phyloP scores from a whole-genome alignment of 2,888 invertebrate genomes.

The Nephrotoma appendiculata region DNA sequence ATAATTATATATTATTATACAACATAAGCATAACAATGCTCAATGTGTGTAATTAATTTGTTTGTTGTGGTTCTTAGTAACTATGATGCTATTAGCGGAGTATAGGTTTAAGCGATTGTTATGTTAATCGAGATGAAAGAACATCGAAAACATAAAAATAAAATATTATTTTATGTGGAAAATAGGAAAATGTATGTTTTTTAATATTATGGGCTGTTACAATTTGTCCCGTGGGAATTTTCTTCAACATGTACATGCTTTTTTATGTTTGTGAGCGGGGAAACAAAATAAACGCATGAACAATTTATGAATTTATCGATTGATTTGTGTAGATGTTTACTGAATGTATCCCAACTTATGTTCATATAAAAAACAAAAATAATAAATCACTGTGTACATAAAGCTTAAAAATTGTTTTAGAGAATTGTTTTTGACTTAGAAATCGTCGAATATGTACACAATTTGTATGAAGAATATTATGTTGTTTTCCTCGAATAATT shows the following conservation, averaged over 20 bases:
- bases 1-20: background rate
- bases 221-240: background rate
- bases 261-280: background rate
- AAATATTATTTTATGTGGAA: background rate
- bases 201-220: background rate
- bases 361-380: too few species aligned
- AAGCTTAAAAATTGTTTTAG: too few species aligned
- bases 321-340: background rate
- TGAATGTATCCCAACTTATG: too few species aligned
- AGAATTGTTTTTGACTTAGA: too few species aligned
- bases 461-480: too few species aligned
- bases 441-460: too few species aligned
- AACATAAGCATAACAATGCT: background rate
- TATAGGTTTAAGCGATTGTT: background rate
- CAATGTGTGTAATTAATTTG: background rate
- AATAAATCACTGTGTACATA: too few species aligned
- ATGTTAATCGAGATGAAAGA: background rate
- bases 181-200: background rate
- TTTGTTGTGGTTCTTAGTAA: background rate
- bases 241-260: background rate
- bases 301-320: background rate
- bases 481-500: too few species aligned
- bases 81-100: background rate
- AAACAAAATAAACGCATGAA: background rate
- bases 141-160: background rate